Percentiles rank a stretch among this genome's conserved stretches.
Evolutionary conservation across 2,113 vertebrate species (phyloP).

Genomic region (Nerophis lumbriciformis): DNA sequence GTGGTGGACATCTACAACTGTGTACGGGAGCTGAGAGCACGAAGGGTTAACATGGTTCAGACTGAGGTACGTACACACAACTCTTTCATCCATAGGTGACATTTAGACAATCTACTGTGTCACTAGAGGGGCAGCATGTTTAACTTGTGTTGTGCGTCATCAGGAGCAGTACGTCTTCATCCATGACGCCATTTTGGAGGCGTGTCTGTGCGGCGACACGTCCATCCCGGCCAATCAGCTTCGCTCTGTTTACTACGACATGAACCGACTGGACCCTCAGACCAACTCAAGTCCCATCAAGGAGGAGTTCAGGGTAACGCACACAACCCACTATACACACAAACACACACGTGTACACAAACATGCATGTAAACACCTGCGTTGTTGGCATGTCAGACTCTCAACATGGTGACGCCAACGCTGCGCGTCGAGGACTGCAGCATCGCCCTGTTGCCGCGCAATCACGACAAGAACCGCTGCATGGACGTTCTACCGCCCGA

Average conservation of each 20-base stretch:
- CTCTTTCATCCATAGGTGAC: background rate
- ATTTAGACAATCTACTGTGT: no score
- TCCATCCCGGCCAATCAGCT: slow-evolving; percentile 89
- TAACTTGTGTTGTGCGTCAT: background rate
- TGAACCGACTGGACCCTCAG: slow-evolving; percentile 95
- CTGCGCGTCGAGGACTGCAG: slow-evolving; percentile 94
- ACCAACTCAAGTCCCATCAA: slow-evolving; percentile 98
- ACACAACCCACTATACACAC: no score
- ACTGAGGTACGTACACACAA: slow-evolving; percentile 79
- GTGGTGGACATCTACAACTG: slow-evolving; percentile 98
- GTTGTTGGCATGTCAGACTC: slow-evolving; percentile 69
- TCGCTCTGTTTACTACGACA: slow-evolving; percentile 92
- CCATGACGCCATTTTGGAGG: slow-evolving; percentile 96
- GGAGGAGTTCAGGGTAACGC: slow-evolving; percentile 90
- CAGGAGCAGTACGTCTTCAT: slow-evolving; percentile 98
- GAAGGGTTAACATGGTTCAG: slow-evolving; percentile 97
- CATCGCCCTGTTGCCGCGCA: slow-evolving; percentile 88
- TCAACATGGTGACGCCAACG: slow-evolving; percentile 94
- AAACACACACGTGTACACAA: no score
- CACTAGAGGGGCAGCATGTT: no score
- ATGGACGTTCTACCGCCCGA: slow-evolving; percentile 94
- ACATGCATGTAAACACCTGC: background rate
- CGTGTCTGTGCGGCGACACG: slow-evolving; percentile 95
- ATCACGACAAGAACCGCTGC: slow-evolving; percentile 95
- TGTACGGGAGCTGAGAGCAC: slow-evolving; percentile 88